Evolutionary conservation across 2,113 vertebrate genomes (phyloP).

Genomic region (Oxygymnocypris stewartii): DNA sequence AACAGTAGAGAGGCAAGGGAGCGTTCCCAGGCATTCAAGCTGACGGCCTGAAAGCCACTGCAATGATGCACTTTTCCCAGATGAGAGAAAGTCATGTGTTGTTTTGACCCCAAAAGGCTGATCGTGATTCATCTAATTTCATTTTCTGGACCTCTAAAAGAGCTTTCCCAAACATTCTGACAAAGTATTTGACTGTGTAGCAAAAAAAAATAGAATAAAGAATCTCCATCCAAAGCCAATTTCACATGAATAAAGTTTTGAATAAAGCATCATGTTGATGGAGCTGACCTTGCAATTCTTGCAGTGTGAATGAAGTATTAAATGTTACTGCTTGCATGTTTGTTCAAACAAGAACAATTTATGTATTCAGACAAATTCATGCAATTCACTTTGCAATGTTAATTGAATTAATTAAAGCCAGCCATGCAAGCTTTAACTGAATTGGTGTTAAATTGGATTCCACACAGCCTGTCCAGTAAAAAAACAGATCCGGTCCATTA

Average conservation of each 20-base stretch:
- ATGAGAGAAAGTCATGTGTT: background rate
- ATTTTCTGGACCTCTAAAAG: constrained; percentile 11
- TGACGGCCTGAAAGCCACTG: constrained; percentile 7
- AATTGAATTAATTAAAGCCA: background rate
- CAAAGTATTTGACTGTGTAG: background rate
- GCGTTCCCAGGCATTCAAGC: constrained; percentile 20
- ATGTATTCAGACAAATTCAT: background rate
- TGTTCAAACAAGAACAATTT: background rate
- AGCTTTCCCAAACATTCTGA: background rate
- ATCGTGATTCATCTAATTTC: constrained; percentile 36
- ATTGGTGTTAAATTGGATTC: background rate
- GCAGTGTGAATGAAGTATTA: background rate
- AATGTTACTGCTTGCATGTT: background rate
- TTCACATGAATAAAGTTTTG: background rate
- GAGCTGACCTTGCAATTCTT: background rate
- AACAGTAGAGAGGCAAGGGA: constrained; percentile 43
- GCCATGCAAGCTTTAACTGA: background rate
- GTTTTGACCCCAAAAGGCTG: background rate
- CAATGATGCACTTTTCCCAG: constrained; percentile 33
- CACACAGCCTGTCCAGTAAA: background rate
- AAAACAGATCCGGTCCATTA: background rate
- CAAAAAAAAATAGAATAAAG: background rate
- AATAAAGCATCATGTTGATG: constrained; percentile 6
- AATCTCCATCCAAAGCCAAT: background rate
- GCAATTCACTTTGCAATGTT: background rate